Evolutionary conservation across 2,797 vertebrate species (phyloP).

Genomic region (Schizopygopsis pylzovi): DNA sequence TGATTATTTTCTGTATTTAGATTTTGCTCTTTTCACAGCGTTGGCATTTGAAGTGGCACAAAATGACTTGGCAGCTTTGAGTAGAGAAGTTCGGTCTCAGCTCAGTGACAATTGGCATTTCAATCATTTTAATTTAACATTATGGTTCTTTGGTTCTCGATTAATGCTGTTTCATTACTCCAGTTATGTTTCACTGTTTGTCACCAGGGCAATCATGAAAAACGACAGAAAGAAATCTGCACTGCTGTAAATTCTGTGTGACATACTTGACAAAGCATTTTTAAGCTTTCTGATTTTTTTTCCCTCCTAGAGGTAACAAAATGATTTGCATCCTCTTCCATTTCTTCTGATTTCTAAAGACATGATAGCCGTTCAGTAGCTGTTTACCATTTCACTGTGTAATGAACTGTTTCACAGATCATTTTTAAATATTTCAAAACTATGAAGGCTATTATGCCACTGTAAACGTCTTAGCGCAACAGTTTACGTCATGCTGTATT

Average conservation of each 20-base stretch:
- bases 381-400: constrained; percentile 36
- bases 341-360: neutral
- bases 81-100: neutral
- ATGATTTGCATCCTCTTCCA: neutral
- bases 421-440: neutral
- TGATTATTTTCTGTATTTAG: neutral
- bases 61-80: constrained; percentile 10
- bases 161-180: neutral
- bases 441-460: neutral
- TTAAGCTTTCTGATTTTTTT: neutral
- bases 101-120: constrained; percentile 17
- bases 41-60: constrained; percentile 19
- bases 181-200: constrained; percentile 12
- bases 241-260: constrained; percentile 23
- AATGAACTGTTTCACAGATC: neutral
- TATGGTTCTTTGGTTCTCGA: neutral
- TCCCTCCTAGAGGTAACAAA: neutral
- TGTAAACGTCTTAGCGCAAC: neutral
- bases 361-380: constrained; percentile 2
- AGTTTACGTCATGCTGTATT: constrained; percentile 4
- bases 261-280: constrained; percentile 15
- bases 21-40: neutral
- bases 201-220: constrained; percentile 28
- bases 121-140: neutral
- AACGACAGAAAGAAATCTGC: neutral